These are phyloP conservation scores for Syrrhaptes paradoxus DNA, from an alignment of 2,113 vertebrate species.

Conservation along the genomic window DNA sequence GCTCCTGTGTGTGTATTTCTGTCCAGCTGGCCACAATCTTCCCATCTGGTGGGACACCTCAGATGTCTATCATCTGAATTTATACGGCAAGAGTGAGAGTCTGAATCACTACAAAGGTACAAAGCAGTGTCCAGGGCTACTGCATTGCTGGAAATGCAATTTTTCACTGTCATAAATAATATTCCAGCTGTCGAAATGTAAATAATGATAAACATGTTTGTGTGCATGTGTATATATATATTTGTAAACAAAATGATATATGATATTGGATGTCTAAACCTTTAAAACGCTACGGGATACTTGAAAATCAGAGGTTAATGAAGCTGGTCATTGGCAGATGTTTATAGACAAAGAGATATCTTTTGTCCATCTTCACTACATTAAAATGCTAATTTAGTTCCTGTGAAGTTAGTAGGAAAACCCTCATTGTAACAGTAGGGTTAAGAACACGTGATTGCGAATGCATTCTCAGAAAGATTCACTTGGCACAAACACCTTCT, in stretches of 20 bases:
- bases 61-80: neutral
- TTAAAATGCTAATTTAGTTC: neutral
- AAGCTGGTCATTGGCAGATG: neutral
- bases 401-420: neutral
- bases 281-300: neutral
- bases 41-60: neutral
- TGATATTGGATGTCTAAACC: neutral
- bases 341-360: neutral
- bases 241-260: neutral
- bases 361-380: neutral
- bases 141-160: neutral
- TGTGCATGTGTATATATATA: neutral
- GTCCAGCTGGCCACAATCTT: neutral
- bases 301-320: neutral
- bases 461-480: neutral
- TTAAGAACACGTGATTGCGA: neutral
- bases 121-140: neutral
- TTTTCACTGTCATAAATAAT: neutral
- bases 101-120: fast-evolving
- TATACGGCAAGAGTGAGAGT: neutral
- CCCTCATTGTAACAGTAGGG: neutral
- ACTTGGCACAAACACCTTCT: neutral
- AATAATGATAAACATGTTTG: fast-evolving
- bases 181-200: neutral
- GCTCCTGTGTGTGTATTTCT: neutral